Base-by-base conservation (phyloP, 2,888 invertebrate species). In the Hemistola chrysoprasaria region DNA sequence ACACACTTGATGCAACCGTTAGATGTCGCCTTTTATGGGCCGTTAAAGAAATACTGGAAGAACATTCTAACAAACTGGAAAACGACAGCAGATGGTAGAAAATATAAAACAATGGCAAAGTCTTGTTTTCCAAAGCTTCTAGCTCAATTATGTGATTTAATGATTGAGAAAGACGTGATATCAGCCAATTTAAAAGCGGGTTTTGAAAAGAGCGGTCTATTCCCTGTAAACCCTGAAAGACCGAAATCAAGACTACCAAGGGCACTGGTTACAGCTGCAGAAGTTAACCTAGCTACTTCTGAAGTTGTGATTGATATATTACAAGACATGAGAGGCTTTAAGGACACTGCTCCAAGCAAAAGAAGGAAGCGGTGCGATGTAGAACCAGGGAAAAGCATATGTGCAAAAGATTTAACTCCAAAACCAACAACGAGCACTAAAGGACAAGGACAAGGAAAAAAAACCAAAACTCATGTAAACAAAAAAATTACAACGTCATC, bases 131-230 rank as follows among this genome's bases (percentile, higher is more conserved):
- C 48, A 21, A 33, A 30, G 24, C 16, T 48, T 21, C 26, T 48
- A 9, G 11, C 8, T 21, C 37, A 34, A 27, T 32, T 48, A 21
- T 21, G 26, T 23, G 31, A 33, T 24, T 30, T 29, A 22, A 26
- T 43, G 23, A 27, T 11, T 11, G 33, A 40, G 22, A 33, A 37
- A 11, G 30, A 22, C 24, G 21, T 33, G 10, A 37, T 24, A 33
- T 32, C 33, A 44, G 43, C 21, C 22, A 28, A 28, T 28, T 28
- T 42, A 31, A 36, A 23, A 32, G 31, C 33, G 20, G 50, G 50
- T 22, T 46, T 49, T 37, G 28, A 45, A n/a, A 49, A 42, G 45
- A 36, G 34, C 24, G 34, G 34, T 20, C 26, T 26, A 35, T 34
- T 25, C 21, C 34, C 34, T 23, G 22, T 40, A 9, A 48, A 48